Conservation (phyloP, 2,113 vertebrate genomes). For the Amazona guildingii region DNA sequence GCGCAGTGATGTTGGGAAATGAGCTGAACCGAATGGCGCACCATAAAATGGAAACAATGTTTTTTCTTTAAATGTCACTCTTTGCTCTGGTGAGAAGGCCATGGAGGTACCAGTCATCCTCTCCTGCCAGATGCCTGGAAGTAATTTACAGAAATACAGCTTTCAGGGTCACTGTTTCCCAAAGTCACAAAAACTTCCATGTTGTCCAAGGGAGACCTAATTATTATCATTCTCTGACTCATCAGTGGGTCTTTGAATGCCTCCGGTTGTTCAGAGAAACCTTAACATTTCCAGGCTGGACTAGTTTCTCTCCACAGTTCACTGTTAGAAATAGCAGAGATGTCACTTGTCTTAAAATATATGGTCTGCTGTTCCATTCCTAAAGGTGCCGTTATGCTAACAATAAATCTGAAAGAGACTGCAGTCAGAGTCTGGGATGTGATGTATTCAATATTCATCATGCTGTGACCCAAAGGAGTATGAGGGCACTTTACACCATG, state of each 20-base stretch:
- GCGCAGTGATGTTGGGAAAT: not conserved
- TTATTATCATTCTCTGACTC: not conserved
- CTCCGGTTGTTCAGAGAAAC: constrained; percentile 10
- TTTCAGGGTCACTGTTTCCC: not conserved
- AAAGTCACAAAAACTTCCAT: not conserved
- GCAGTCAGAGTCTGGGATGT: constrained; percentile 31
- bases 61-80: not conserved
- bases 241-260: not conserved
- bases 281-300: constrained; percentile 36
- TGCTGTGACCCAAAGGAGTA: constrained; percentile 39
- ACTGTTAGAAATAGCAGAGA: constrained; percentile 62
- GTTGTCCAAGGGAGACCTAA: not conserved
- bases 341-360: constrained; percentile 66
- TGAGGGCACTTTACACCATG: constrained; percentile 10
- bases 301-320: constrained; percentile 2
- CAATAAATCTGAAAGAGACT: constrained; percentile 52
- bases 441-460: constrained; percentile 59
- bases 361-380: constrained; percentile 41
- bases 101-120: not conserved
- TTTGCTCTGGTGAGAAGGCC: not conserved
- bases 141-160: not conserved
- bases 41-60: not conserved
- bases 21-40: not conserved
- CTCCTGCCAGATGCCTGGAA: not conserved
- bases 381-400: constrained; percentile 62